Conservation (phyloP, 1,140 invertebrate genomes). For the Drosophila bipectinata region DNA sequence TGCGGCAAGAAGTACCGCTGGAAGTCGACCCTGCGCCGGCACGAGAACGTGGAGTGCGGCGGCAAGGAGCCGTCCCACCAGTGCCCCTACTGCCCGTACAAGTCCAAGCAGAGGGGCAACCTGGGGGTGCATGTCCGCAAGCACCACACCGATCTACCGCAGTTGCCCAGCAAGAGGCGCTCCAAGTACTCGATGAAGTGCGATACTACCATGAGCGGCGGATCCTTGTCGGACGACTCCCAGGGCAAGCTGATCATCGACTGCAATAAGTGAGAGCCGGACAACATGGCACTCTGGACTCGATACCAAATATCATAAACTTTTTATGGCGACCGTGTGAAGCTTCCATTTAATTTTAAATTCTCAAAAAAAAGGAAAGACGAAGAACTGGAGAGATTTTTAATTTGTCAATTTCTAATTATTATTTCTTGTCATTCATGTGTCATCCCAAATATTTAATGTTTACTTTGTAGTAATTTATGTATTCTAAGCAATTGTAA, state of each 20-base stretch:
- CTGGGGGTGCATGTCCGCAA: slow-evolving; percentile 91
- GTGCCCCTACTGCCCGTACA: slow-evolving; percentile 92
- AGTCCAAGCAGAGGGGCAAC: slow-evolving; percentile 91
- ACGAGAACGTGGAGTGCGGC: slow-evolving; percentile 93
- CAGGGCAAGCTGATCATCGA: slow-evolving; percentile 79
- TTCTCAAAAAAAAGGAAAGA: neutral
- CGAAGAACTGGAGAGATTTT: slow-evolving; percentile 1
- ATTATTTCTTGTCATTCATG: slow-evolving; percentile 53
- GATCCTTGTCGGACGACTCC: slow-evolving; percentile 72
- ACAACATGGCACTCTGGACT: slow-evolving; percentile 18
- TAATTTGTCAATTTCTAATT: slow-evolving; percentile 30
- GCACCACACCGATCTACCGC: slow-evolving; percentile 86
- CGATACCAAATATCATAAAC: slow-evolving; percentile 62
- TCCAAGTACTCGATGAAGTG: slow-evolving; percentile 77
- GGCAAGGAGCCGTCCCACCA: slow-evolving; percentile 92
- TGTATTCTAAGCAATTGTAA: slow-evolving; percentile 62
- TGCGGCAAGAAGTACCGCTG: slow-evolving; percentile 92
- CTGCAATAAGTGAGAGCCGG: slow-evolving; percentile 57
- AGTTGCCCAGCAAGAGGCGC: slow-evolving; percentile 80
- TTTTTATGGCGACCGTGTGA: slow-evolving; percentile 9
- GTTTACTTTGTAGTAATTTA: slow-evolving; percentile 62
- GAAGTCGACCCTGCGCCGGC: slow-evolving; percentile 92
- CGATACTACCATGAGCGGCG: slow-evolving; percentile 45
- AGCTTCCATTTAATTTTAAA: slow-evolving; percentile 33
- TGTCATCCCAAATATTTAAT: slow-evolving; percentile 66